Conservation (phyloP, 2,113 vertebrate genomes). For the Egretta garzetta region DNA sequence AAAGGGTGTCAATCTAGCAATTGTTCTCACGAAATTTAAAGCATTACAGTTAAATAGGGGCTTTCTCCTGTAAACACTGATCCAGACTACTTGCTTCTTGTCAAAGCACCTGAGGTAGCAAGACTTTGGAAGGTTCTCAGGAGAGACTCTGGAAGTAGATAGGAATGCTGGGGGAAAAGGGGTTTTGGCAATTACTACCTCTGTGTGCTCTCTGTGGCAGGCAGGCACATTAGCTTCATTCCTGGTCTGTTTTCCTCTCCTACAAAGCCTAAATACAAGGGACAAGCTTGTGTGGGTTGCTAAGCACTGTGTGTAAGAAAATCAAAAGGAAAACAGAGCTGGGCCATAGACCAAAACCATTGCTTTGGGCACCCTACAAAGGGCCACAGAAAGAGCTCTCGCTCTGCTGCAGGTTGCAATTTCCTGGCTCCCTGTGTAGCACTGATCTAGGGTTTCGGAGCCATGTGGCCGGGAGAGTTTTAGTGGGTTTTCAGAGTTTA, state of each 20-base stretch:
- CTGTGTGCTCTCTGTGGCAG: not conserved
- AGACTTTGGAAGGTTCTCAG: not conserved
- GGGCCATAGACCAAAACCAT: not conserved
- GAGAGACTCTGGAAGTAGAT: not conserved
- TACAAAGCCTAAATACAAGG: not conserved
- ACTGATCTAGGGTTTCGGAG: not conserved
- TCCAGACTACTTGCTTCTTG: not conserved
- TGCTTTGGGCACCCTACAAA: not conserved
- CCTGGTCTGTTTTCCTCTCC: not conserved
- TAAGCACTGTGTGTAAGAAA: conserved; percentile 32
- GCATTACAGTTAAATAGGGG: not conserved
- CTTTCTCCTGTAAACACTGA: not conserved
- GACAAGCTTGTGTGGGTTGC: not conserved
- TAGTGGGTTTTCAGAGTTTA: not conserved
- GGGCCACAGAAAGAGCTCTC: not conserved
- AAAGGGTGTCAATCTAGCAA: not conserved
- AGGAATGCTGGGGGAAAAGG: not conserved
- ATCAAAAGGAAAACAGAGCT: conserved; percentile 53
- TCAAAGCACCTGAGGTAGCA: not conserved
- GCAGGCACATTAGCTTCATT: not conserved
- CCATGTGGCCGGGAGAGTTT: not conserved
- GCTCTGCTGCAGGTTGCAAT: conserved; percentile 4
- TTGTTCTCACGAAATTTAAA: not conserved
- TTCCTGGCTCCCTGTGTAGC: not conserved
- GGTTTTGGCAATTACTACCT: not conserved